These are phyloP conservation scores for Leptinotarsa haldemani DNA, from an alignment of 2,888 invertebrate genomes.

Conservation along the genomic window DNA sequence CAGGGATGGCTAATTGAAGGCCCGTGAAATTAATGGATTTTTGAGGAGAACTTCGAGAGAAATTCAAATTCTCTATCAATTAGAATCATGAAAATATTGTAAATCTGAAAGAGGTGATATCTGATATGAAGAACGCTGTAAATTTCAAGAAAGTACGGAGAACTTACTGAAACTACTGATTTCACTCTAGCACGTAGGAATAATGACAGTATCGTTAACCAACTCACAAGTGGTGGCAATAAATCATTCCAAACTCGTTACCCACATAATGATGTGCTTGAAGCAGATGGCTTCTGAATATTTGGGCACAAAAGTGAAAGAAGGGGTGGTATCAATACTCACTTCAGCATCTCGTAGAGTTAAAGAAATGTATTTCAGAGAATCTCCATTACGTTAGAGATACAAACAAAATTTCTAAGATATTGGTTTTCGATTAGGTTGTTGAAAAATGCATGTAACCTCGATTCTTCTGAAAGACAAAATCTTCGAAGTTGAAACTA, in stretches of 20 bases:
- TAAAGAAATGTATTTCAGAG: not conserved
- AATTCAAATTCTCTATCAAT: conserved; percentile 96
- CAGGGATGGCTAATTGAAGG: too few relatives aligned
- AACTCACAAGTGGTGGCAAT: not conserved
- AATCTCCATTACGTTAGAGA: not conserved
- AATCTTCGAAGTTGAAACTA: conserved; percentile 22
- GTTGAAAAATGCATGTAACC: conserved; percentile 52
- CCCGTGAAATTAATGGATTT: too few relatives aligned
- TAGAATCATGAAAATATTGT: conserved; percentile 98
- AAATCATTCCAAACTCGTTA: conserved; percentile 29
- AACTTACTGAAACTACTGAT: not conserved
- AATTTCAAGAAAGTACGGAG: conserved; percentile 86
- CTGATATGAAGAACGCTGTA: conserved; percentile 78
- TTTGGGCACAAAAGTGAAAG: conserved; percentile 34
- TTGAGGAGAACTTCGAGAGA: conserved; percentile 67
- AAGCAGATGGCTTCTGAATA: conserved; percentile 34
- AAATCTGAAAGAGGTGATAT: conserved; percentile 96
- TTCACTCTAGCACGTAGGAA: not conserved
- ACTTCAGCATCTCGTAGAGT: conserved; percentile 44
- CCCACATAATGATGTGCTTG: conserved; percentile 40
- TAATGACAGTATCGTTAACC: not conserved
- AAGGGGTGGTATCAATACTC: conserved; percentile 44
- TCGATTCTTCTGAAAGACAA: conserved; percentile 41
- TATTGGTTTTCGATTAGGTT: conserved; percentile 16
- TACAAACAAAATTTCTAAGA: not conserved